These are phyloP conservation scores for Drosophila seguyi DNA, from an alignment of 1,140 invertebrate genomes.

Conservation along the genomic window DNA sequence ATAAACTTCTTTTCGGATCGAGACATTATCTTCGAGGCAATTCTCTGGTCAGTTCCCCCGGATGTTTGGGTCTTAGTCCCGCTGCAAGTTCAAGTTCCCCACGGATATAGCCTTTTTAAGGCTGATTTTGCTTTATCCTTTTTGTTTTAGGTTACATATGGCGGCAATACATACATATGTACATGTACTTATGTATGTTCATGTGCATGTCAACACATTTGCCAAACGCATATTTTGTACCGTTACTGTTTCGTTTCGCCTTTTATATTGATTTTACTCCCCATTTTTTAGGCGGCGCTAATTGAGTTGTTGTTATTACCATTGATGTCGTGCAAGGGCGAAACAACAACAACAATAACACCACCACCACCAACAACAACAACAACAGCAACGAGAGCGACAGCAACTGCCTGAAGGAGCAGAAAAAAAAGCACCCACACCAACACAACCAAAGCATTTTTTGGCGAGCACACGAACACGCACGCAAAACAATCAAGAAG, in stretches of 20 bases:
- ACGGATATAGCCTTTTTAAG: neutral
- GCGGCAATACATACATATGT: slow-evolving; percentile 7
- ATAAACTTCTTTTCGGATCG: neutral
- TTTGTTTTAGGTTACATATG: slow-evolving; percentile 8
- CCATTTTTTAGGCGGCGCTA: slow-evolving; percentile 50
- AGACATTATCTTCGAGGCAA: neutral
- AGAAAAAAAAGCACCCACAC: slow-evolving; percentile 25
- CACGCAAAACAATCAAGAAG: slow-evolving; percentile 1
- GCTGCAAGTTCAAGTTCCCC: neutral
- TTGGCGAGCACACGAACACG: slow-evolving; percentile 12
- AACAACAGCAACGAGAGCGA: slow-evolving; percentile 1
- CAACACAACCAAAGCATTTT: slow-evolving; percentile 8
- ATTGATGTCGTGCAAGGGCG: slow-evolving; percentile 55
- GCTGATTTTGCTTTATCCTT: neutral
- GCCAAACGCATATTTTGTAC: slow-evolving; percentile 37
- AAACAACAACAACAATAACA: slow-evolving; percentile 16
- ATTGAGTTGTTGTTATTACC: slow-evolving; percentile 65
- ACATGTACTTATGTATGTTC: too few relatives aligned
- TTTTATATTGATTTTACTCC: slow-evolving; percentile 73
- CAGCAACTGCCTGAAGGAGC: slow-evolving; percentile 28
- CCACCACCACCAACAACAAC: slow-evolving; percentile 3
- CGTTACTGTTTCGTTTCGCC: slow-evolving; percentile 7
- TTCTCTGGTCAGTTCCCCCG: too few relatives aligned
- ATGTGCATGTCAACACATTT: slow-evolving; percentile 34
- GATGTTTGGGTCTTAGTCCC: neutral